A percentile compares a stretch with the other conserved stretches of the same genome.
phyloP scores from a whole-genome alignment of 2,797 vertebrate species.

The Nyctibius grandis region DNA sequence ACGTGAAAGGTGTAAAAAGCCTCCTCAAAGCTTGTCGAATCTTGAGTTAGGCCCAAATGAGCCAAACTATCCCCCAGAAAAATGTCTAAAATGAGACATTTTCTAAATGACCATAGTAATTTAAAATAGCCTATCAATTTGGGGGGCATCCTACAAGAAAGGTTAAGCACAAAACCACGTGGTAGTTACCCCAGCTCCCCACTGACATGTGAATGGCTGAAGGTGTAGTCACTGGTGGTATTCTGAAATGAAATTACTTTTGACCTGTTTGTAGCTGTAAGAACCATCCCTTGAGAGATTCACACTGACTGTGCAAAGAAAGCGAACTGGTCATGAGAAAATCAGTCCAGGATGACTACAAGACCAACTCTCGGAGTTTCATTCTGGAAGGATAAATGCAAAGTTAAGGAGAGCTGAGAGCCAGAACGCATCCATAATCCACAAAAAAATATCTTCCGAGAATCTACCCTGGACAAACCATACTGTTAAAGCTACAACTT shows the following conservation, averaged over 20 bases:
- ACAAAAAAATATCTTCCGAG: not conserved
- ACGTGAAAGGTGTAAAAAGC: not conserved
- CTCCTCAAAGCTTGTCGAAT: not conserved
- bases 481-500: not conserved
- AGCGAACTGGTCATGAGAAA: not conserved
- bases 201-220: not conserved
- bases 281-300: not conserved
- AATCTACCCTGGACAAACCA: not conserved
- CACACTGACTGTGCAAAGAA: not conserved
- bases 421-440: not conserved
- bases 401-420: not conserved
- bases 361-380: not conserved
- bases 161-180: not conserved
- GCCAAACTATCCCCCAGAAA: not conserved
- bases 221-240: not conserved
- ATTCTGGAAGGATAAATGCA: not conserved
- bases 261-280: not conserved
- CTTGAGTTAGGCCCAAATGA: not conserved
- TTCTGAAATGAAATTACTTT: not conserved
- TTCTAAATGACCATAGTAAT: not conserved
- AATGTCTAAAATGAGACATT: not conserved
- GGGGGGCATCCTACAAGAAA: not conserved
- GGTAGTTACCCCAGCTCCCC: not conserved
- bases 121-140: not conserved
- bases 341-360: not conserved